Evolutionary conservation across 2,797 vertebrate genomes (phyloP).

Genomic region (Pyrocephalus nanus): DNA sequence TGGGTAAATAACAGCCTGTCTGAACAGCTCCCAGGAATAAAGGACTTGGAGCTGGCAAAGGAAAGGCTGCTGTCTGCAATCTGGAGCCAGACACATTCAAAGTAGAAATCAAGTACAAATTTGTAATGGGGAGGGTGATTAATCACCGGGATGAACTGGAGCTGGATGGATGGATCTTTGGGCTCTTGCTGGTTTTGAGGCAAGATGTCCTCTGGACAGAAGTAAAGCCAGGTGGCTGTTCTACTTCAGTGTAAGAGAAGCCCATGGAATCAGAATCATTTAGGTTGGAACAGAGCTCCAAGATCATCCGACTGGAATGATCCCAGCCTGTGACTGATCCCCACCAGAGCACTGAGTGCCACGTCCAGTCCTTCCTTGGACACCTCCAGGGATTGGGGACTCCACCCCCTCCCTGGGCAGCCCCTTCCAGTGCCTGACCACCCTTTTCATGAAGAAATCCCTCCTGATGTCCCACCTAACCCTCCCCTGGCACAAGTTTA

Average conservation of each 20-base stretch:
- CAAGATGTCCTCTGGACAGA: not conserved
- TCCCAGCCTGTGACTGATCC: not conserved
- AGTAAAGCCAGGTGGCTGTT: not conserved
- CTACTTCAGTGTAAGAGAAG: not conserved
- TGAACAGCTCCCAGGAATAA: not conserved
- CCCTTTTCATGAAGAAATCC: not conserved
- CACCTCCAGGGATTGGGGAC: not conserved
- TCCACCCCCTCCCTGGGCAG: not conserved
- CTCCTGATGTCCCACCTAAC: not conserved
- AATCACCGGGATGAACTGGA: not conserved
- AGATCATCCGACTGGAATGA: not conserved
- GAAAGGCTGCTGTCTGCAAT: not conserved
- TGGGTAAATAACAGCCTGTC: slow-evolving; percentile 12
- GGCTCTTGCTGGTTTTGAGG: not conserved
- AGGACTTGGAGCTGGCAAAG: not conserved
- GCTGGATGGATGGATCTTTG: not conserved
- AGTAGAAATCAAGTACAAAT: not conserved
- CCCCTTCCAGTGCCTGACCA: not conserved
- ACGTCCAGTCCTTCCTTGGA: not conserved
- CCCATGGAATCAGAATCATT: not conserved
- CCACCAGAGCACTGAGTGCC: fast-evolving
- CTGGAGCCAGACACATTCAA: not conserved
- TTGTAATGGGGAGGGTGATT: not conserved
- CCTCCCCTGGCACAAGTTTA: not conserved
- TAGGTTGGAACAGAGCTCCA: not conserved